These are phyloP conservation scores for Lates japonicus DNA, from an alignment of 2,797 vertebrate species.

Conservation along the genomic window DNA sequence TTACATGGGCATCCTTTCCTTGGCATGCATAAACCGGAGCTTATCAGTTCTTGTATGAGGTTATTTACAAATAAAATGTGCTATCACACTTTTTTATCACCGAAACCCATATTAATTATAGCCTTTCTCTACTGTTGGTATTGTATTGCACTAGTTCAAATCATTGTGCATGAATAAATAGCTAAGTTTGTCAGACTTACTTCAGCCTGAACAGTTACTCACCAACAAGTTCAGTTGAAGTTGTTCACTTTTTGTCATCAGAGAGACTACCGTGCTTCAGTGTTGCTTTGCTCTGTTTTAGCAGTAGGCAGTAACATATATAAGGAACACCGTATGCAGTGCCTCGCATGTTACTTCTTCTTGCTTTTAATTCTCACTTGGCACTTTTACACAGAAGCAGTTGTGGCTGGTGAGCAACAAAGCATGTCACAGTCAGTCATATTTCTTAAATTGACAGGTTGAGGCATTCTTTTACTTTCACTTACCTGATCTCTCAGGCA, in stretches of 20 bases:
- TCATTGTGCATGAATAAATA: neutral
- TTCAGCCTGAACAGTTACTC: neutral
- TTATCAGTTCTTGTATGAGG: neutral
- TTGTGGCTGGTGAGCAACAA: conserved; percentile 54
- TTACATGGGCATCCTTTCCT: conserved; percentile 6
- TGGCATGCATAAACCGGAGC: neutral
- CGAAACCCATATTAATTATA: neutral
- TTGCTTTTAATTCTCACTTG: conserved; percentile 49
- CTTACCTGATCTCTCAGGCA: conserved; percentile 51
- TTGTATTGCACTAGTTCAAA: neutral
- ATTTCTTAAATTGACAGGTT: conserved; percentile 49
- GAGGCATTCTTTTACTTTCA: conserved; percentile 49
- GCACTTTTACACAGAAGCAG: conserved; percentile 31
- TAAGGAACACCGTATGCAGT: conserved; percentile 46
- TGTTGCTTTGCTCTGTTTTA: conserved; percentile 7
- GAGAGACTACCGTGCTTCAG: neutral
- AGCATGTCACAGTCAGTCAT: conserved; percentile 43
- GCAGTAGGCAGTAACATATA: neutral
- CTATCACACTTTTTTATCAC: neutral
- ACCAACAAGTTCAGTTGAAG: conserved; percentile 13
- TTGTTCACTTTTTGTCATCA: conserved; percentile 26
- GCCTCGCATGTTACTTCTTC: conserved; percentile 33
- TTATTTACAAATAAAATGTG: conserved; percentile 5
- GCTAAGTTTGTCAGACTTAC: neutral
- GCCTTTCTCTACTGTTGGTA: neutral